Conservation (phyloP, 2,797 vertebrate species). For the Muraenolepis orangiensis region DNA sequence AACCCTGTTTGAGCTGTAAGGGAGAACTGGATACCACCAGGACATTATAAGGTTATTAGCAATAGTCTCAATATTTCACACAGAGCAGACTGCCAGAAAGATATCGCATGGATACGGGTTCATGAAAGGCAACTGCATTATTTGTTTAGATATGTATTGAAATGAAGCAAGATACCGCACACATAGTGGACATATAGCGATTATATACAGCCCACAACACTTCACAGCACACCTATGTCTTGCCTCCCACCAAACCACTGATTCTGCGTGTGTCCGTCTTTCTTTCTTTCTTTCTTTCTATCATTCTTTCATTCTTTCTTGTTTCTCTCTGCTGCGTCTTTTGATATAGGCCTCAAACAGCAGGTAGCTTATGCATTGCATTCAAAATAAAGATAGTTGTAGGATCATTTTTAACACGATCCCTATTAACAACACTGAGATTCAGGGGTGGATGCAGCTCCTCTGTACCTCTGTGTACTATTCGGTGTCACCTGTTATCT, state of each 20-base stretch:
- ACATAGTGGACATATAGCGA: background rate
- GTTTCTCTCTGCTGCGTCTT: background rate
- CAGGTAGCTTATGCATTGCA: background rate
- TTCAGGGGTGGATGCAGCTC: background rate
- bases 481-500: background rate
- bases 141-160: background rate
- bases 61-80: background rate
- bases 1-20: no score
- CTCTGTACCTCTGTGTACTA: background rate
- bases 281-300: background rate
- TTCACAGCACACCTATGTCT: background rate
- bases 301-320: background rate
- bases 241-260: background rate
- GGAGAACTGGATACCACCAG: no score
- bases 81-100: background rate
- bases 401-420: background rate
- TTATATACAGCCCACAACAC: background rate
- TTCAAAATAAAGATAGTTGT: background rate
- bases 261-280: background rate
- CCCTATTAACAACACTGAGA: background rate
- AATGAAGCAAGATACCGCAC: background rate
- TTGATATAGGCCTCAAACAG: background rate
- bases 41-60: background rate
- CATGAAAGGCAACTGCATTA: background rate
- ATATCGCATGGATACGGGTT: background rate